A percentile compares a stretch with the other conserved stretches of the same genome.
Evolutionary conservation across 2,113 vertebrate genomes (phyloP).

Genomic region (Numida meleagris): DNA sequence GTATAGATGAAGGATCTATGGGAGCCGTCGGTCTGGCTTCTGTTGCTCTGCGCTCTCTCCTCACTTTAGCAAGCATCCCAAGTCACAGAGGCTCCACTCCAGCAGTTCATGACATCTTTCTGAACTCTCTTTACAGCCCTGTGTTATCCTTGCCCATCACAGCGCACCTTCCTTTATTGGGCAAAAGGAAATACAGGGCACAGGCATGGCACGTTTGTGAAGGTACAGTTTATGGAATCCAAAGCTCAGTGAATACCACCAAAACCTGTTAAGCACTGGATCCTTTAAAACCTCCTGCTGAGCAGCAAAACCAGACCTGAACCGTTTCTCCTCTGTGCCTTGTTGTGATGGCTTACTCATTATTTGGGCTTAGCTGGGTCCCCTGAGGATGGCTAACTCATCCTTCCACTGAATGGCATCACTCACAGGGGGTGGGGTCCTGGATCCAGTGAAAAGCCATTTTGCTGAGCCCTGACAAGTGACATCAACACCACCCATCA

Average conservation of each 20-base stretch:
- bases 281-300: not conserved
- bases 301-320: not conserved
- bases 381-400: not conserved
- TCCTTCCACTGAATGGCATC: not conserved
- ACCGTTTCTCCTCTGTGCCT: not conserved
- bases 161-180: not conserved
- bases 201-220: accelerated
- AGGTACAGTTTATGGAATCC: not conserved
- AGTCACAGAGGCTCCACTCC: not conserved
- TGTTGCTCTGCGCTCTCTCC: not conserved
- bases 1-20: not conserved
- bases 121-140: not conserved
- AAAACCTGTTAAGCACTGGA: not conserved
- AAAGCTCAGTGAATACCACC: not conserved
- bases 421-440: not conserved
- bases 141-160: not conserved
- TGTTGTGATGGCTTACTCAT: not conserved
- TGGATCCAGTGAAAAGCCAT: not conserved
- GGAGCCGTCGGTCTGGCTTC: not conserved
- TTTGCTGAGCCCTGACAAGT: not conserved
- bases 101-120: not conserved
- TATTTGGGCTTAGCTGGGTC: not conserved
- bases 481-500: not conserved
- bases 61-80: not conserved
- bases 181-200: not conserved